Base-by-base conservation (phyloP, 2,113 vertebrate genomes). In the Terrapene triunguis region DNA sequence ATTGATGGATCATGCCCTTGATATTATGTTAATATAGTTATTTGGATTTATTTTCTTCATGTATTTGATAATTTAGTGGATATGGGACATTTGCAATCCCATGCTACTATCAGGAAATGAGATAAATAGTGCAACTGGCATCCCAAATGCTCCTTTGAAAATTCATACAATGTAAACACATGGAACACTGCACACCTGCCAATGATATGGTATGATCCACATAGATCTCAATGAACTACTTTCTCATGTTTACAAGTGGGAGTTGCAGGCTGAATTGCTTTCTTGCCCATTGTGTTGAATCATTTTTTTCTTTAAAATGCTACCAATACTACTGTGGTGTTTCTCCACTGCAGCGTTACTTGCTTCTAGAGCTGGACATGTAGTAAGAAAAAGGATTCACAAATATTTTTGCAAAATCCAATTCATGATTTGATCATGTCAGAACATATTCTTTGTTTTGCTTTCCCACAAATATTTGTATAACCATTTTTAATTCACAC, bases 401-500 rank as follows among this genome's bases (percentile, higher is more conserved):
- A 72, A 38, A 29, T 2, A 25, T 2, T 84, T 72, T 93, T 96
- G 51, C 12, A 89, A 88, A 94, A 80, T 80, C 44, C 4, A n/a
- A 78, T 25, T 88, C 8, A 44, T 38, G 5, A 42, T 86, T 89
- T 88, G 48, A 29, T 5, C 69, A n/a, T 47, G 19, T 54, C 2
- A 85, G 74, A 93, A 74, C 17, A 2, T 32, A 62, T 86, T 91
- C 53, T 79, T 88, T 91, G 3, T 86, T 91, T 95, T 2, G 2
- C 3, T 85, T 85, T 24, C 48, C 88, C 91, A 94, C 50, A 57
- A 81, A 27, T 94, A 69, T 95, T 91, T 96, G 22, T 83, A 85
- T 53, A 95, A 65, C 55, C 2, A 72, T 42, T 92, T 88, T 93
- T 87, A 95, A 95, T 94, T 82, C 44, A 57, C 5, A 2, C 14